Conservation (phyloP, 1,140 invertebrate species). For the Trachymyrmex cornetzi region DNA sequence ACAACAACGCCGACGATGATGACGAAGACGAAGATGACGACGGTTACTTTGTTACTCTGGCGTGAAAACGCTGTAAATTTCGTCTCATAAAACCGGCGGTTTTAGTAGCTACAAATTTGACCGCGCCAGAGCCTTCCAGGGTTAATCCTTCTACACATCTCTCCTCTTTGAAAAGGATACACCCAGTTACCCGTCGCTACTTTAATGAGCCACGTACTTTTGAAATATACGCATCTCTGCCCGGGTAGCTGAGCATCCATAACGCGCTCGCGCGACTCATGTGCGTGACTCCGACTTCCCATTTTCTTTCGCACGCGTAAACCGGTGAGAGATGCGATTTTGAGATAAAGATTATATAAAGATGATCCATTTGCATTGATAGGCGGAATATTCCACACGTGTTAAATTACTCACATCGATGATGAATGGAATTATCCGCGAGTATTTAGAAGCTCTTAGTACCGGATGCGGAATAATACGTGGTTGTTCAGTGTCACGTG, state of each 20-base stretch:
- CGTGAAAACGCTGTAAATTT: slow-evolving; percentile 85
- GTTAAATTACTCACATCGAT: neutral
- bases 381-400: slow-evolving; percentile 26
- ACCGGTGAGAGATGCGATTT: neutral
- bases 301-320: slow-evolving; percentile 26
- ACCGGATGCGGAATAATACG: neutral
- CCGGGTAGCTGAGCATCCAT: slow-evolving; percentile 61
- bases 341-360: slow-evolving; percentile 8
- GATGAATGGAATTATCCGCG: slow-evolving; percentile 19
- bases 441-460: neutral
- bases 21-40: slow-evolving; percentile 46
- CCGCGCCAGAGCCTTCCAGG: slow-evolving; percentile 61
- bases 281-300: slow-evolving; percentile 40
- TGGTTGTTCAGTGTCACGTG: neutral
- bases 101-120: slow-evolving; percentile 86
- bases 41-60: slow-evolving; percentile 82
- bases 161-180: slow-evolving; percentile 65
- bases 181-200: slow-evolving; percentile 69
- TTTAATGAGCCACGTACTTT: slow-evolving; percentile 84
- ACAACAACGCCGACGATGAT: neutral
- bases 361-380: slow-evolving; percentile 35
- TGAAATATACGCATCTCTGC: slow-evolving; percentile 81
- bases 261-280: slow-evolving; percentile 48
- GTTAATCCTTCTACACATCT: slow-evolving; percentile 71
- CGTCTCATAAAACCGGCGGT: slow-evolving; percentile 81